A percentile compares a stretch with the other conserved stretches of the same genome.
Conservation (phyloP, 2,888 invertebrate genomes). For the Acanthosepion pharaonis region DNA sequence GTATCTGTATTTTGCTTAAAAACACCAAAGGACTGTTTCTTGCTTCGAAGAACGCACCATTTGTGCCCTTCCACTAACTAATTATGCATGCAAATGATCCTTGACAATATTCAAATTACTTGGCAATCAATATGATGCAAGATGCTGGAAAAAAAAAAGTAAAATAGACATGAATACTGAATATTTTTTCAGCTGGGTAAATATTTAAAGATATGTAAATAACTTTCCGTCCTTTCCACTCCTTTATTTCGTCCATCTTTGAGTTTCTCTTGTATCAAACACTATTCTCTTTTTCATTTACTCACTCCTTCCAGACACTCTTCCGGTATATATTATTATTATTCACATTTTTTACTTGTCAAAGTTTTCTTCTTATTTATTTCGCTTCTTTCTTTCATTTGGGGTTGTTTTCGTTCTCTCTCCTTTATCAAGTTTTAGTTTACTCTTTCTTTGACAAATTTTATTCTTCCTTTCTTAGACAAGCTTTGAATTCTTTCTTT, state of each 20-base stretch:
- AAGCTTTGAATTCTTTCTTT: too few species aligned
- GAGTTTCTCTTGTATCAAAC: too few species aligned
- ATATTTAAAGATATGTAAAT: background rate
- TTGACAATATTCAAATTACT: conserved; percentile 17
- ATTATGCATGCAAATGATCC: background rate
- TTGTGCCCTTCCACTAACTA: background rate
- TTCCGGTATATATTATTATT: too few species aligned
- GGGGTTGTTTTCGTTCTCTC: too few species aligned
- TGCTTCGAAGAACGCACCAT: background rate
- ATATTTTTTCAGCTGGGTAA: background rate
- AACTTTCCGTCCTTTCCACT: background rate
- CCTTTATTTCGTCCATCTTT: background rate
- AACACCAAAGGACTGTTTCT: background rate
- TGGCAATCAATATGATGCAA: background rate
- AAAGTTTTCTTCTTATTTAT: too few species aligned
- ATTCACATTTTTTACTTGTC: too few species aligned
- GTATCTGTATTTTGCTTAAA: background rate
- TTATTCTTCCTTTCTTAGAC: too few species aligned
- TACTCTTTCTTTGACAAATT: too few species aligned
- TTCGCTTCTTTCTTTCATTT: too few species aligned
- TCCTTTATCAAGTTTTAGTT: too few species aligned
- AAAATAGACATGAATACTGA: background rate
- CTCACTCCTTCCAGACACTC: too few species aligned
- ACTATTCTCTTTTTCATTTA: too few species aligned
- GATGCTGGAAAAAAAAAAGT: background rate